phyloP scores from a whole-genome alignment of 2,113 vertebrate genomes.

The Trochalopteron elliotii region DNA sequence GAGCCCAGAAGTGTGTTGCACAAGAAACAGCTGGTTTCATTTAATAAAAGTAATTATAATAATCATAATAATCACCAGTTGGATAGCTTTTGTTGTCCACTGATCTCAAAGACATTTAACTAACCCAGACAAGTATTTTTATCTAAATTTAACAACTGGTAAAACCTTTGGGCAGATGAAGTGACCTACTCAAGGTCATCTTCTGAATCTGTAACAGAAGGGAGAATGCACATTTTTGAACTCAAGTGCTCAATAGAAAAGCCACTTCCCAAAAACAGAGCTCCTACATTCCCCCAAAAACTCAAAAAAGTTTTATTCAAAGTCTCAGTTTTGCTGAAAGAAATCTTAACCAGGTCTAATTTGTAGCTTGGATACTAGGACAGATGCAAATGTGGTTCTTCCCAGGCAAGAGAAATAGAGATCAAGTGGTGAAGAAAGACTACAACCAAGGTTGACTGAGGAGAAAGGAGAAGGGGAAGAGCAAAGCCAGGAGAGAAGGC shows the following conservation, averaged over 20 bases:
- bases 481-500: neutral
- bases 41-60: slow-evolving; percentile 52
- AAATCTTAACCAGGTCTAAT: neutral
- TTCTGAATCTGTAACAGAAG: neutral
- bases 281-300: neutral
- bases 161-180: neutral
- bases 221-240: neutral
- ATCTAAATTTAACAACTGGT: neutral
- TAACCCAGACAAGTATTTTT: neutral
- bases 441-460: neutral
- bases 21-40: slow-evolving; percentile 30
- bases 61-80: neutral
- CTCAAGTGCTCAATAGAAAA: neutral
- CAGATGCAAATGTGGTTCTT: neutral
- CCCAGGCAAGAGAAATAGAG: neutral
- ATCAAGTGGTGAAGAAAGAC: neutral
- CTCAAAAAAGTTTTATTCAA: neutral
- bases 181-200: neutral
- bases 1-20: slow-evolving; percentile 4
- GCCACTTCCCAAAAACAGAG: neutral
- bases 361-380: neutral
- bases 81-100: neutral
- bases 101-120: slow-evolving; percentile 5
- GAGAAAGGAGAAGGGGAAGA: neutral
- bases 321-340: neutral